Percentiles rank a stretch among this genome's conserved stretches.
phyloP scores from a whole-genome alignment of 2,113 vertebrate genomes.

The Geococcyx californianus region DNA sequence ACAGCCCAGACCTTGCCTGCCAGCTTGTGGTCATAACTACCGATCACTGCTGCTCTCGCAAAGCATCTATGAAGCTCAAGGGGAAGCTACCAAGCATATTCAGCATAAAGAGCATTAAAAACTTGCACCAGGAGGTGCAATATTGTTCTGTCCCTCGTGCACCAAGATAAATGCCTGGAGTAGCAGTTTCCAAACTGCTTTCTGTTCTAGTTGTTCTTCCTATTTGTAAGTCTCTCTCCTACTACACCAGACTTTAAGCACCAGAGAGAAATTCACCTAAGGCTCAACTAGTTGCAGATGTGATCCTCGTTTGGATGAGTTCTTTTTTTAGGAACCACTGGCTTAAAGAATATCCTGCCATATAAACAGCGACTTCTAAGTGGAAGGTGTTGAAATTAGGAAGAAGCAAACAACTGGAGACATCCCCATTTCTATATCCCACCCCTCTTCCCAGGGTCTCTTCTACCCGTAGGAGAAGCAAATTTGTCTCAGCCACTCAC shows the following conservation, averaged over 20 bases:
- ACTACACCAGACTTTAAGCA: neutral
- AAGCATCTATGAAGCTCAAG: neutral
- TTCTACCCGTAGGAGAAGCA: neutral
- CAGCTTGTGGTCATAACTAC: neutral
- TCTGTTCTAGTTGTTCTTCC: neutral
- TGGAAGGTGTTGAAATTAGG: neutral
- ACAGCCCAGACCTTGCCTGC: neutral
- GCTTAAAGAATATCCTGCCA: neutral
- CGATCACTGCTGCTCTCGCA: neutral
- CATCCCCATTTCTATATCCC: neutral
- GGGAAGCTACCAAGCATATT: neutral
- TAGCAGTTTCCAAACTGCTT: neutral
- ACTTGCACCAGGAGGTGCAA: neutral
- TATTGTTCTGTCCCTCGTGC: neutral
- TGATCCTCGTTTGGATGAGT: neutral
- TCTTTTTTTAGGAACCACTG: neutral
- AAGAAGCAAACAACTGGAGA: neutral
- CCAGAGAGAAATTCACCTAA: neutral
- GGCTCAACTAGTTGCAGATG: neutral
- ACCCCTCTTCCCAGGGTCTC: neutral
- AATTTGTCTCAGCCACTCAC: neutral
- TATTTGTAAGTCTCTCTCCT: neutral
- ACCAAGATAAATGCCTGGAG: neutral
- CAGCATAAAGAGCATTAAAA: neutral
- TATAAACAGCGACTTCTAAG: neutral